Base-by-base conservation (phyloP, 1,140 invertebrate species). In the Eueides isabella region DNA sequence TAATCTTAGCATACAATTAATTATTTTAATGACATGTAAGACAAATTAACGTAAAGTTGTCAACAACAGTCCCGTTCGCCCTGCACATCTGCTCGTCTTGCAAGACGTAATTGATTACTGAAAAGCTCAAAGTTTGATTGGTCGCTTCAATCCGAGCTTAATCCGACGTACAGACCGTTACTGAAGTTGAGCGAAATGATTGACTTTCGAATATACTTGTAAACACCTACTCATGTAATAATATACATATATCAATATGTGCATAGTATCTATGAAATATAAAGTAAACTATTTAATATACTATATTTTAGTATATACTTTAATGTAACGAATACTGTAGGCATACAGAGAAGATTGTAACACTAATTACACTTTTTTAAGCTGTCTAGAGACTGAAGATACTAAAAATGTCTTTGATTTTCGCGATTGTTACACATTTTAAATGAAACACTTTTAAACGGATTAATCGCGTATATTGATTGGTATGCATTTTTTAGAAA, bases 41-140 rank as follows among this genome's bases (percentile, higher is more conserved):
- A 66, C 64, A 66, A 66, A 66, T 66, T 66, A 66, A 66, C 64
- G 31, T 16, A 28, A 55, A 71, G 33, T 63, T 61, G 16, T 35
- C 62, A 70, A 55, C 35, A 12, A 35, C 62, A 67, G 41, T 19
- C n/a, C 35, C 35, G 23, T 44, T 79, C 72, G 81, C 79, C 80
- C 79, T 75, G 73, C 71, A 78, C 76, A 80, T 77, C 67, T 81
- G 79, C 78, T 77, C 76, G 76, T 78, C 83, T 85, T 80, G 83
- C 78, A 82, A 83, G 78, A 80, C 80, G 75, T 82, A 85, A 87
- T 87, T 86, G 83, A 88, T 88, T 88, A 83, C 80, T 78, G 81
- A 83, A 82, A 85, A 81, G 84, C 79, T 77, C 75, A 82, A 88
- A 87, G 84, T 88, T 87, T 85, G 85, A 87, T 86, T 87, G 85